Evolutionary conservation across 2,888 invertebrate species (phyloP).

Genomic region (Brachyptera putata): DNA sequence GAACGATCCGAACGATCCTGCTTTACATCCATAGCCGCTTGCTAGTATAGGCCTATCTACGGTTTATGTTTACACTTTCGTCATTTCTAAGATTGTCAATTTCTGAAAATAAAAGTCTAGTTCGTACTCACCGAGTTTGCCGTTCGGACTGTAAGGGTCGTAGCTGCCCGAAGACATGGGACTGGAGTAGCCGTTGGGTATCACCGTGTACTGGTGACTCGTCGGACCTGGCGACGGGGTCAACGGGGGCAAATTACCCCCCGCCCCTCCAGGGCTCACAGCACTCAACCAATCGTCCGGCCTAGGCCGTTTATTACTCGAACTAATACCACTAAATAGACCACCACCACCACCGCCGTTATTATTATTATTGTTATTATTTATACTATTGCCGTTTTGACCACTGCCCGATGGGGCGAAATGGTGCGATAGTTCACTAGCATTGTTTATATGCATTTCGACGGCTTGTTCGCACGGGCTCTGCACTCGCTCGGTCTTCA

Average conservation of each 20-base stretch:
- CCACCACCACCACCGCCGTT: constrained; percentile 32
- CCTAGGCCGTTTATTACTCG: constrained; percentile 50
- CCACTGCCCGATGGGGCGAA: constrained; percentile 40
- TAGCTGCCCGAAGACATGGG: constrained; percentile 79
- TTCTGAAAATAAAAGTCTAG: no score
- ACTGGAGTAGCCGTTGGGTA: constrained; percentile 73
- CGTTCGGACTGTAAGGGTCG: constrained; percentile 85
- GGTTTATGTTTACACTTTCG: no score
- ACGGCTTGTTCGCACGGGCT: constrained; percentile 39
- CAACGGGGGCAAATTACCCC: constrained; percentile 50
- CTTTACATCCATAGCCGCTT: no score
- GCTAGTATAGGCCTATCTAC: no score
- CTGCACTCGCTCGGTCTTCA: constrained; percentile 48
- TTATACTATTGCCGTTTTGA: constrained; percentile 14
- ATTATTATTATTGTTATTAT: background rate
- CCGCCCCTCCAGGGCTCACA: constrained; percentile 53
- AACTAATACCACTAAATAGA: constrained; percentile 44
- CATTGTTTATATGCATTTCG: constrained; percentile 13
- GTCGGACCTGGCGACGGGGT: constrained; percentile 54
- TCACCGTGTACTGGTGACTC: constrained; percentile 46
- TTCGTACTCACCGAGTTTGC: constrained; percentile 84
- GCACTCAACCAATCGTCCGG: constrained; percentile 62
- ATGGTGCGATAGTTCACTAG: constrained; percentile 35
- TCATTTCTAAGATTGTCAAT: no score
- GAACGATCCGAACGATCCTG: no score